phyloP scores from a whole-genome alignment of 2,888 invertebrate species.

The Phoenoteleia sp. region DNA sequence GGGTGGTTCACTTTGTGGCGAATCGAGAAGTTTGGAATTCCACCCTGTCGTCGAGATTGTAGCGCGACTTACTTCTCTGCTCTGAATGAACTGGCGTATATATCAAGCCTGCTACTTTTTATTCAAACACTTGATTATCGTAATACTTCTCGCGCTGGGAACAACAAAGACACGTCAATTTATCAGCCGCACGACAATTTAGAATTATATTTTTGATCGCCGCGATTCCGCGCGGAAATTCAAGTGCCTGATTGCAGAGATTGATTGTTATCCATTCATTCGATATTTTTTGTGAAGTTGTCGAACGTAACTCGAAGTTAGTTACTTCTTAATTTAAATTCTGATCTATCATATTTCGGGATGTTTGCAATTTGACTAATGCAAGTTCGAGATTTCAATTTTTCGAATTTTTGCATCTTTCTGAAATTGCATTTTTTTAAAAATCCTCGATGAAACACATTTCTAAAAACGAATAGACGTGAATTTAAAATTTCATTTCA shows the following conservation, averaged over 20 bases:
- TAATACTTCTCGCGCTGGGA: constrained; percentile 29
- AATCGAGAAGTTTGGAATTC: constrained; percentile 78
- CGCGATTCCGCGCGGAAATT: not conserved
- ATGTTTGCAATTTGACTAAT: too few species aligned
- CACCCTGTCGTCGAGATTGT: constrained; percentile 72
- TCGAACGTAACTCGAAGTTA: too few species aligned
- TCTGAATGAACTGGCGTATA: constrained; percentile 70
- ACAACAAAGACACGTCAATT: constrained; percentile 49
- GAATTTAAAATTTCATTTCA: too few species aligned
- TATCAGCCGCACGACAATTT: constrained; percentile 33
- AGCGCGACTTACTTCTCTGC: constrained; percentile 63
- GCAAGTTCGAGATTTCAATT: too few species aligned
- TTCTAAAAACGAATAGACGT: too few species aligned
- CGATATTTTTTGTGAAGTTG: too few species aligned
- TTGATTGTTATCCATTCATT: constrained; percentile 79
- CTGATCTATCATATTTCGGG: too few species aligned
- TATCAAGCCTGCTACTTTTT: constrained; percentile 68
- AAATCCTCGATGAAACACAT: too few species aligned
- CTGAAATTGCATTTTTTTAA: too few species aligned
- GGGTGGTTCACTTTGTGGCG: constrained; percentile 72
- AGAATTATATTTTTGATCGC: constrained; percentile 31
- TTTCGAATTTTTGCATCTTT: too few species aligned
- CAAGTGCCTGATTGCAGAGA: not conserved
- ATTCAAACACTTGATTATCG: constrained; percentile 63
- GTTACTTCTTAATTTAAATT: too few species aligned